phyloP scores from a whole-genome alignment of 2,888 invertebrate species.

The Drosophila incognita region DNA sequence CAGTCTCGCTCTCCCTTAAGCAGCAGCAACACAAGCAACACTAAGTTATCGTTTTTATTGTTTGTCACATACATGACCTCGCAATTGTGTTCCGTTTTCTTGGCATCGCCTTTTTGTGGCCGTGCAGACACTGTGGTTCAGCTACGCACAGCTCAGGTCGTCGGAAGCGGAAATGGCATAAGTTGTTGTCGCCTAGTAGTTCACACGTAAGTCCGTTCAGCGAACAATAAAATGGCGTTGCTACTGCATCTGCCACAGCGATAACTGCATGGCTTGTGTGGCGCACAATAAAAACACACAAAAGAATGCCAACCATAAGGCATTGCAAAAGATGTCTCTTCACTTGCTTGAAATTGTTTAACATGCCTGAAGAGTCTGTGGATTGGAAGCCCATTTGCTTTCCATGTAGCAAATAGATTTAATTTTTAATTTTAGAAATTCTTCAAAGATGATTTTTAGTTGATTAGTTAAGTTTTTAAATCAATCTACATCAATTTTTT shows the following conservation, averaged over 20 bases:
- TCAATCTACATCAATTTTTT: background rate
- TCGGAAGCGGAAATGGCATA: slow-evolving; percentile 81
- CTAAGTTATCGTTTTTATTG: slow-evolving; percentile 77
- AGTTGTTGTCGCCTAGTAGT: slow-evolving; percentile 78
- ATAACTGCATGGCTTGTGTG: slow-evolving; percentile 15
- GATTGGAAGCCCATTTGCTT: background rate
- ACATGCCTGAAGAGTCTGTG: background rate
- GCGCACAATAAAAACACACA: slow-evolving; percentile 47
- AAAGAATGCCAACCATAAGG: slow-evolving; percentile 40
- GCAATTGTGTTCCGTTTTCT: slow-evolving; percentile 71
- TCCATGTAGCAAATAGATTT: background rate
- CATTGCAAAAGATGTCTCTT: slow-evolving; percentile 7
- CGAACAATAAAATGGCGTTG: slow-evolving; percentile 68
- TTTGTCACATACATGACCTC: slow-evolving; percentile 78
- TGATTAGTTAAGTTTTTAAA: background rate
- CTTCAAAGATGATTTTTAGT: background rate
- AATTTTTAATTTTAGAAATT: background rate
- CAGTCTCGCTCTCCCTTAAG: slow-evolving; percentile 25
- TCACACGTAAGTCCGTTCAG: slow-evolving; percentile 76
- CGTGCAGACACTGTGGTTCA: slow-evolving; percentile 20
- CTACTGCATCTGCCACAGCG: slow-evolving; percentile 15
- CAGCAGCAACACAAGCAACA: slow-evolving; percentile 21
- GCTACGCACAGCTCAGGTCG: slow-evolving; percentile 48
- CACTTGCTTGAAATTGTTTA: slow-evolving; percentile 1
- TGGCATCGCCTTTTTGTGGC: slow-evolving; percentile 33